Base-by-base conservation (phyloP, 2,113 vertebrate species). In the Chlorodrepanis virens region DNA sequence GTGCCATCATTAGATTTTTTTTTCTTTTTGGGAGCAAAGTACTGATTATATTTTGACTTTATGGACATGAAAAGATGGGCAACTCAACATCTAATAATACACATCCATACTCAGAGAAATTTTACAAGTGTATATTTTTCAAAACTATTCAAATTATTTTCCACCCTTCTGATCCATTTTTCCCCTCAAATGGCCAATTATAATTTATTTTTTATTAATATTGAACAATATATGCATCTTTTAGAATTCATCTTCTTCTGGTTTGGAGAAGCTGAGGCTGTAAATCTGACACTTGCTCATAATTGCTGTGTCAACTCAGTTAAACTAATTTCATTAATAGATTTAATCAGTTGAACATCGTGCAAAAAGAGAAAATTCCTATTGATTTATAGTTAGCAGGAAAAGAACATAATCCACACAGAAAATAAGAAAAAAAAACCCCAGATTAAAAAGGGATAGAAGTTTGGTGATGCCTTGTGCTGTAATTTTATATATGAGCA, bases 61-160 rank as follows among this genome's bases (percentile, higher is more conserved):
- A 84, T 53, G 61, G 39, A 79, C n/a, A 35, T 31, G 18, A 39
- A 87, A 65, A 91, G 14, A 28, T 42, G 35, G 37, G 28, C 84
- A 53, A 87, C 21, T 90, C 64, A 54, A 88, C 29, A 64, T 82
- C 53, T 90, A 78, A 80, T 71, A 65, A 89, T 59, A 22, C 31
- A 85, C 17, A 72, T 83, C 93, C 40, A 65, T 25, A 24, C 77
- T 91, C 69, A 83, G 64, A 3, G 5, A 90, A 63, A 90, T 82
- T 94, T 95, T 79, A 77, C 33, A 82, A 70, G 37, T 52, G 10
- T 40, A 31, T 81, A 81, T 92, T 85, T 70, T 72, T 86, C n/a
- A 86, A 92, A 95, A 86, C 69, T 49, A 60, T 89, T 87, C 20
- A 82, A 74, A 95, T 94, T 49, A 53, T 35, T 78, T 95, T 84